A percentile compares a stretch with the other conserved stretches of the same genome.
phyloP scores from a whole-genome alignment of 2,888 invertebrate genomes.

The Liopterus haemorrhoidalis region DNA sequence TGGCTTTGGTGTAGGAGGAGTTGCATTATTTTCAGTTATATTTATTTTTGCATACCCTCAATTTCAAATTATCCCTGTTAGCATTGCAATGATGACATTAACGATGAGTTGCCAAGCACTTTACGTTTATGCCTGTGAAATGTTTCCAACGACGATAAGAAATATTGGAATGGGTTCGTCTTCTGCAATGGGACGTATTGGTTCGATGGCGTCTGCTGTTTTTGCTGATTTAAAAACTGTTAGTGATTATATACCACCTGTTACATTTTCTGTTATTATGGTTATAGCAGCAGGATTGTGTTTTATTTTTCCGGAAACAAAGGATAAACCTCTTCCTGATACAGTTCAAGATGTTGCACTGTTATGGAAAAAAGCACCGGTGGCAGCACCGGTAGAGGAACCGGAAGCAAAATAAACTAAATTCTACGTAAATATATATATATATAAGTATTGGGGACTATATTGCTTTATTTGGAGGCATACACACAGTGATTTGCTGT shows the following conservation, averaged over 20 bases:
- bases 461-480: too few relatives aligned
- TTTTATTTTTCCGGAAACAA: slow-evolving; percentile 57
- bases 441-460: too few relatives aligned
- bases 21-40: slow-evolving; percentile 59
- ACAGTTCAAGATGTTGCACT: slow-evolving; percentile 68
- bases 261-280: slow-evolving; percentile 66
- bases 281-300: slow-evolving; percentile 58
- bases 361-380: too few relatives aligned
- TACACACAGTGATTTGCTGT: too few relatives aligned
- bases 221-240: slow-evolving; percentile 52
- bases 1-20: slow-evolving; percentile 59
- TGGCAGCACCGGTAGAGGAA: too few relatives aligned
- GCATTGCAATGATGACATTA: slow-evolving; percentile 73
- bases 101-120: slow-evolving; percentile 79
- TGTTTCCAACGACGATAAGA: slow-evolving; percentile 83
- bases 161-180: slow-evolving; percentile 82
- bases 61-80: too few relatives aligned
- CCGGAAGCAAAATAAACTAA: too few relatives aligned
- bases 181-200: slow-evolving; percentile 78
- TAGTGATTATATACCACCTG: slow-evolving; percentile 64
- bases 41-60: too few relatives aligned
- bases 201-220: slow-evolving; percentile 80
- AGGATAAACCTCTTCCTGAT: too few relatives aligned
- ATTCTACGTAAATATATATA: too few relatives aligned
- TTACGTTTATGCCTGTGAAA: slow-evolving; percentile 81